These are phyloP conservation scores for Creontiades dilutus DNA, from an alignment of 2,888 invertebrate genomes.

Conservation along the genomic window DNA sequence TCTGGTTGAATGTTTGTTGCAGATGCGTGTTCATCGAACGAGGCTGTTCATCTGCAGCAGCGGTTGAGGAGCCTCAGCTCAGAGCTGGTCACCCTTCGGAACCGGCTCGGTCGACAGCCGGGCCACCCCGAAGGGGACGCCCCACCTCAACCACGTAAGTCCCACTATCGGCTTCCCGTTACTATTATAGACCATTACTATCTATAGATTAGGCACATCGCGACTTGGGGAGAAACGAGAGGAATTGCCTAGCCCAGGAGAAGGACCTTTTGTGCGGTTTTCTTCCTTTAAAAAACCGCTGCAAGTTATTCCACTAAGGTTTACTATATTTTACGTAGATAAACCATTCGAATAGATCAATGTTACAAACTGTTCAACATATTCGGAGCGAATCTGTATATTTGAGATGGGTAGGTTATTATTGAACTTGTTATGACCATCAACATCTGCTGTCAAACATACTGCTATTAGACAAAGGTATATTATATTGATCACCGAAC, in stretches of 20 bases:
- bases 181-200: slow-evolving; percentile 14
- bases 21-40: slow-evolving; percentile 97
- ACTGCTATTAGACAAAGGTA: too few relatives aligned
- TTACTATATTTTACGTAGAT: too few relatives aligned
- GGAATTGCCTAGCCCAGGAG: not conserved
- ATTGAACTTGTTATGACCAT: too few relatives aligned
- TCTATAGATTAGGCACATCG: slow-evolving; percentile 77
- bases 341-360: too few relatives aligned
- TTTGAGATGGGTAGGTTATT: too few relatives aligned
- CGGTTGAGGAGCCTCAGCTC: slow-evolving; percentile 93
- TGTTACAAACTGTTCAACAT: too few relatives aligned
- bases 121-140: slow-evolving; percentile 78
- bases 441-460: too few relatives aligned
- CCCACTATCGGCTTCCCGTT: slow-evolving; percentile 26
- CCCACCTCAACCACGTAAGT: slow-evolving; percentile 76
- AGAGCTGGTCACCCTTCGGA: slow-evolving; percentile 93
- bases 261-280: too few relatives aligned
- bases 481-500: too few relatives aligned
- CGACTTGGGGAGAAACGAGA: not conserved
- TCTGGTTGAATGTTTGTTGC: slow-evolving; percentile 77
- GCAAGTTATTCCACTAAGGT: too few relatives aligned
- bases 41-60: slow-evolving; percentile 95
- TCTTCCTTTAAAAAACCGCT: too few relatives aligned
- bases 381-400: too few relatives aligned
- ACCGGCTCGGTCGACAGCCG: slow-evolving; percentile 84